Evolutionary conservation across 2,888 invertebrate genomes (phyloP).

Genomic region (Orthosia cruda): DNA sequence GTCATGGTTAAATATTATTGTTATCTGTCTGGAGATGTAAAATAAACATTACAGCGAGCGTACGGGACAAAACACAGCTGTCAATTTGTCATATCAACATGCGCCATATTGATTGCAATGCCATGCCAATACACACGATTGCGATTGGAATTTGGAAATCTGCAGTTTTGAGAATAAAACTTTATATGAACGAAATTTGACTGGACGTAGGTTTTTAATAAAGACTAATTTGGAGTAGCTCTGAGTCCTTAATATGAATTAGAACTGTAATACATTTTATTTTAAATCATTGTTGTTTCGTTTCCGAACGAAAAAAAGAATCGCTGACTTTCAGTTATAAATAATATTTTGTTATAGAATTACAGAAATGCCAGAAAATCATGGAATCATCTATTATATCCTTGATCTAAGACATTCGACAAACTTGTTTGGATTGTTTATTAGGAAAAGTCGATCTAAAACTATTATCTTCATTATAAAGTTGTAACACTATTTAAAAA

Average conservation of each 20-base stretch:
- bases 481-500: neutral
- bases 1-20: constrained; percentile 86
- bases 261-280: neutral
- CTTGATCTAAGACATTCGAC: too few relatives aligned
- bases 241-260: neutral
- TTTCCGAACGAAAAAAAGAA: constrained; percentile 29
- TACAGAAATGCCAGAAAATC: neutral
- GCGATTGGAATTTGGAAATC: constrained; percentile 26
- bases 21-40: constrained; percentile 80
- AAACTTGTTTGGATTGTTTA: too few relatives aligned
- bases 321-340: neutral
- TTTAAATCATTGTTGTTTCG: neutral
- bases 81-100: constrained; percentile 89
- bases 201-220: neutral
- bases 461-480: neutral
- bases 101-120: constrained; percentile 87
- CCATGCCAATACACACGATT: constrained; percentile 50
- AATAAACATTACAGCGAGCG: constrained; percentile 85
- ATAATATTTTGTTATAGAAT: neutral
- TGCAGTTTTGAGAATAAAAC: constrained; percentile 38
- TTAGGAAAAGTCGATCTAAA: neutral
- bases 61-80: constrained; percentile 88
- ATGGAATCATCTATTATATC: too few relatives aligned
- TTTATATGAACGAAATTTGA: neutral
- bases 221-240: neutral